These are phyloP conservation scores for Drosophila mayaguana DNA, from an alignment of 2,888 invertebrate genomes.

Conservation along the genomic window DNA sequence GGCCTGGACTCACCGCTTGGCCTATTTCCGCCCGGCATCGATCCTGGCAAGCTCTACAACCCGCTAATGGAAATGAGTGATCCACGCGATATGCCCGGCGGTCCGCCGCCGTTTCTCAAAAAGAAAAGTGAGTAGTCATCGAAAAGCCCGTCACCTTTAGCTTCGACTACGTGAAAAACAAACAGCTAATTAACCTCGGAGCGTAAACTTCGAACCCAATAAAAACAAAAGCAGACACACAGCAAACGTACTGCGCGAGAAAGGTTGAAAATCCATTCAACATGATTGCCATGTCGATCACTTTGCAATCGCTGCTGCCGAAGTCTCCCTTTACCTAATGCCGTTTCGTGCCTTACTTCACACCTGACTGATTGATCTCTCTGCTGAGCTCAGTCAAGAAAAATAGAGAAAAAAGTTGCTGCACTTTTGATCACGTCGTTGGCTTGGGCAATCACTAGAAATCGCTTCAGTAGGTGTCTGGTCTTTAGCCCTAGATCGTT, in stretches of 20 bases:
- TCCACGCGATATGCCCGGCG: slow-evolving; percentile 88
- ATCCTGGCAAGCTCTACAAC: slow-evolving; percentile 89
- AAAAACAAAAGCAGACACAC: slow-evolving; percentile 17
- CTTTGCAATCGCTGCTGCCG: slow-evolving; percentile 41
- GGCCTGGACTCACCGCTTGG: slow-evolving; percentile 91
- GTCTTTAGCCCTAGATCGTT: slow-evolving; percentile 37
- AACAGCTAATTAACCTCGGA: slow-evolving; percentile 80
- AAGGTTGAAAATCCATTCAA: slow-evolving; percentile 66
- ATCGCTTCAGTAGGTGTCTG: slow-evolving; percentile 53
- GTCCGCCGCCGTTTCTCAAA: slow-evolving; percentile 90
- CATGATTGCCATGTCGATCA: slow-evolving; percentile 79
- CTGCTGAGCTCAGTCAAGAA: slow-evolving; percentile 34
- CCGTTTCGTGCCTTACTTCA: slow-evolving; percentile 72
- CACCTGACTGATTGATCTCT: slow-evolving; percentile 80
- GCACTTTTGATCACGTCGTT: slow-evolving; percentile 71
- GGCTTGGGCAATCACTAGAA: slow-evolving; percentile 28
- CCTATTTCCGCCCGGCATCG: slow-evolving; percentile 91
- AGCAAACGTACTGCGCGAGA: slow-evolving; percentile 26
- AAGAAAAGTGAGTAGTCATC: slow-evolving; percentile 90
- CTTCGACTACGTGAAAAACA: slow-evolving; percentile 50
- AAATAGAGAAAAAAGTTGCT: slow-evolving; percentile 24
- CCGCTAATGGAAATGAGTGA: slow-evolving; percentile 91
- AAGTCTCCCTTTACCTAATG: slow-evolving; percentile 23
- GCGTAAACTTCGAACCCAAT: slow-evolving; percentile 36
- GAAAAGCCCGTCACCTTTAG: slow-evolving; percentile 10